A percentile compares a stretch with the other conserved stretches of the same genome.
Evolutionary conservation across 2,113 vertebrate species (phyloP).

Genomic region (Pelodiscus sinensis): DNA sequence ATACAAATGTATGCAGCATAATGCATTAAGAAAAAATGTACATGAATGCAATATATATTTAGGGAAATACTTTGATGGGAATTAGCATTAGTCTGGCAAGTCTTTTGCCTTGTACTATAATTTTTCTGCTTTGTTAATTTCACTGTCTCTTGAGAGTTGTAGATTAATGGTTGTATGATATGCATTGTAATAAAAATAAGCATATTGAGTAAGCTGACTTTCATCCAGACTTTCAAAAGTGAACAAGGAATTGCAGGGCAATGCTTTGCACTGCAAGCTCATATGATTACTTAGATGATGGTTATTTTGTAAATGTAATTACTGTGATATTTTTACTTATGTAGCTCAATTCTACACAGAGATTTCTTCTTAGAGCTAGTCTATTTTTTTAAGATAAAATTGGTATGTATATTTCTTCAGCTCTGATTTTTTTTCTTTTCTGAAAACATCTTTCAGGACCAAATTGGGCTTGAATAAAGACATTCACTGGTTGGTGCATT

Average conservation of each 20-base stretch:
- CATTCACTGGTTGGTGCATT: too few species aligned
- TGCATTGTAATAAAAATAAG: not conserved
- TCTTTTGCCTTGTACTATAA: not conserved
- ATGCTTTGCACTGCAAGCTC: not conserved
- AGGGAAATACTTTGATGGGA: not conserved
- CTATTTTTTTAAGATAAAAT: not conserved
- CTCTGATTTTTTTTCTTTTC: not conserved
- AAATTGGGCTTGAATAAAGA: not conserved
- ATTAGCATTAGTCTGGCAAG: not conserved
- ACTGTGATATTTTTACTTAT: not conserved
- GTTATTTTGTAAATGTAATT: not conserved
- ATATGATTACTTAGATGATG: not conserved
- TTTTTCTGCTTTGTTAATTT: not conserved
- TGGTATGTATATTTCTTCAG: not conserved
- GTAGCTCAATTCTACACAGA: not conserved
- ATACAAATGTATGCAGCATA: not conserved
- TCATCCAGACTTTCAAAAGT: not conserved
- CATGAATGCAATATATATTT: not conserved
- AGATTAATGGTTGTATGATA: not conserved
- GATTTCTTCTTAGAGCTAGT: slow-evolving; percentile 26
- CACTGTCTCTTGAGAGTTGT: not conserved
- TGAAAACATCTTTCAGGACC: not conserved
- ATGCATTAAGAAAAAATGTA: not conserved
- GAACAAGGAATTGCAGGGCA: not conserved
- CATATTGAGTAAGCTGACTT: not conserved